phyloP scores from a whole-genome alignment of 1,140 invertebrate genomes.

The Dinothrombium tinctorium region DNA sequence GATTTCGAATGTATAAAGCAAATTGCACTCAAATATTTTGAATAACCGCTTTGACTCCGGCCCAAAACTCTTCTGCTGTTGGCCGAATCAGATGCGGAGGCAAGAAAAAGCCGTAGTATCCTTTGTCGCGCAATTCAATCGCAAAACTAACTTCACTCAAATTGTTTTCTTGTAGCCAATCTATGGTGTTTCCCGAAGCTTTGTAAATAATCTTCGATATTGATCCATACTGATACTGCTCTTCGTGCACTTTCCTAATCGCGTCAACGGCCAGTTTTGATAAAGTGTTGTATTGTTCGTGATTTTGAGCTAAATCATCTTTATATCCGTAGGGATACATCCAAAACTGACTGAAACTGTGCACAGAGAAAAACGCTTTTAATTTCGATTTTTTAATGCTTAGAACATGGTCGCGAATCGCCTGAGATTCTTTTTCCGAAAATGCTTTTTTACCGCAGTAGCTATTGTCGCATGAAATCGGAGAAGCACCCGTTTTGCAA shows the following conservation, averaged over 20 bases:
- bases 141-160: slow-evolving; percentile 22
- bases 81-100: neutral
- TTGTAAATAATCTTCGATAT: slow-evolving; percentile 16
- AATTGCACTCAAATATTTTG: too few relatives aligned
- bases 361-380: too few relatives aligned
- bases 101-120: slow-evolving; percentile 20
- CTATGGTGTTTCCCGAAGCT: slow-evolving; percentile 21
- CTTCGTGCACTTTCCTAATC: too few relatives aligned
- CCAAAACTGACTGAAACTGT: neutral
- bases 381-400: too few relatives aligned
- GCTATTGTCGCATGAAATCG: too few relatives aligned
- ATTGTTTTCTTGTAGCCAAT: slow-evolving; percentile 24
- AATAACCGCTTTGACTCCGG: slow-evolving; percentile 19
- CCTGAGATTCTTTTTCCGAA: too few relatives aligned
- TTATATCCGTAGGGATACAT: neutral
- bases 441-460: too few relatives aligned
- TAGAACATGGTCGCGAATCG: too few relatives aligned
- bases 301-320: neutral
- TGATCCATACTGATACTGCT: neutral
- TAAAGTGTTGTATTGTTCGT: too few relatives aligned
- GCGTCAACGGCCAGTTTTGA: too few relatives aligned
- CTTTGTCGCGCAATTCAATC: slow-evolving; percentile 44
- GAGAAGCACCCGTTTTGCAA: too few relatives aligned
- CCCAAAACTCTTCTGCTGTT: slow-evolving; percentile 22
- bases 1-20: too few relatives aligned